These are phyloP conservation scores for Toxostoma redivivum DNA, from an alignment of 2,113 vertebrate species.

Conservation along the genomic window DNA sequence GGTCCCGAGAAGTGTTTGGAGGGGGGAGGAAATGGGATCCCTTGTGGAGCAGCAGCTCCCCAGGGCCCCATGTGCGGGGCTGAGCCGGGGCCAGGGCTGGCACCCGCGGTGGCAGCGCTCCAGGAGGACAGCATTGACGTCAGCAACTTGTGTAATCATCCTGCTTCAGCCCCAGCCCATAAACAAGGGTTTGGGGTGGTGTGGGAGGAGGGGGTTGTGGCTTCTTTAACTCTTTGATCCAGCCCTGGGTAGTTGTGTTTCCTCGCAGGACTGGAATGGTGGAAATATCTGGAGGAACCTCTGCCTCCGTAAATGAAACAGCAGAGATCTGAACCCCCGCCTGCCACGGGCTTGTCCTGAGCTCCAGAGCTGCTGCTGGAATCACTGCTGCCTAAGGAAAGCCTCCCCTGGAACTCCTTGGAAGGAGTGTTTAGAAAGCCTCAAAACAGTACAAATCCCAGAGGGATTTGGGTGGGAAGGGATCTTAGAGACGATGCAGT, in stretches of 20 bases:
- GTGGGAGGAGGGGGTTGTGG: not conserved
- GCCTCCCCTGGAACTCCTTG: not conserved
- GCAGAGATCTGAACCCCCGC: not conserved
- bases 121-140: conserved; percentile 54
- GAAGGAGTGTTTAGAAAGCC: not conserved
- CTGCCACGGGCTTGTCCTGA: not conserved
- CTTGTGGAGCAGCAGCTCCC: not conserved
- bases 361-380: not conserved
- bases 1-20: not conserved
- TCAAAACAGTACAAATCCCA: not conserved
- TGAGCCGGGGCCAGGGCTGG: not conserved
- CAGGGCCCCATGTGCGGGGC: not conserved
- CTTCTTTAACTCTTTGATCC: not conserved
- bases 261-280: not conserved
- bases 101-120: not conserved
- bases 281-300: not conserved
- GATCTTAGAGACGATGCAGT: not conserved
- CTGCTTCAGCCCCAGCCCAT: not conserved
- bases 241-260: not conserved
- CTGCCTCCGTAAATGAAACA: not conserved
- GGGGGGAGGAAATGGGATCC: not conserved
- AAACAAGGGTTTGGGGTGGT: not conserved
- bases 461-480: not conserved
- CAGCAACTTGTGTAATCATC: conserved; percentile 2
- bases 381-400: not conserved